Evolutionary conservation across 2,888 invertebrate genomes (phyloP), one percentile per base, ranked within the genome.

Genomic region (Cyclophora punctaria): DNA sequence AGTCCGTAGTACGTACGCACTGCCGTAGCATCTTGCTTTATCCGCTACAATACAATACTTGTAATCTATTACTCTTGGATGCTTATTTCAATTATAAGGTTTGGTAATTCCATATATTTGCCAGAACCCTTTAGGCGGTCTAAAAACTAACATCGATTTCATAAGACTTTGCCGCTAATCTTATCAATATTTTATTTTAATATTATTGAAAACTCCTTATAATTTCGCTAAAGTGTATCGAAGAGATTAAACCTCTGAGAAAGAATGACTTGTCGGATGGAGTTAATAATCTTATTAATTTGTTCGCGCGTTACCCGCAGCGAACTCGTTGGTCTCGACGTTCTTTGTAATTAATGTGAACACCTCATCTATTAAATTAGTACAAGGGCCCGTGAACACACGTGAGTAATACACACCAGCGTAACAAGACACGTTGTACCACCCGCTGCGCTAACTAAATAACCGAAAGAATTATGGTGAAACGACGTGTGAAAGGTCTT

Each of bases 301-400:
- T 82, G 83, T 80, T 84, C 67, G 63, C 71, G 65, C 73, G 76
- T 76, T 73, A 75, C 78, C 76, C 79, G 75, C 78, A 73, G 79
- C 74, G 73, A 72, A 70, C 76, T 71, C 74, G 72, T 75, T 83
- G 83, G 75, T 71, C 72, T 62, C 80, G 87, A 87, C 87, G 80
- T 86, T 84, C 85, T 84, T 87, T 84, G 85, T 87, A 84, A 88
- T 87, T 87, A 86, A 85, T 80, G 83, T 70, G 77, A 85, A 84
- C 88, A 88, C 87, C 87, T 87, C 86, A 84, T 87, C 80, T 87
- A 88, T 87, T 85, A 83, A 86, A 87, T 88, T 87, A 88, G 83
- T 78, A 75, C 69, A 79, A 82, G 80, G 78, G 80, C 80, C 72
- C 75, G 77, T 75, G 75, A 78, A 79, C 78, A 78, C 78, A 80